phyloP scores from a whole-genome alignment of 2,888 invertebrate species.

The Plagiodera versicolora region DNA sequence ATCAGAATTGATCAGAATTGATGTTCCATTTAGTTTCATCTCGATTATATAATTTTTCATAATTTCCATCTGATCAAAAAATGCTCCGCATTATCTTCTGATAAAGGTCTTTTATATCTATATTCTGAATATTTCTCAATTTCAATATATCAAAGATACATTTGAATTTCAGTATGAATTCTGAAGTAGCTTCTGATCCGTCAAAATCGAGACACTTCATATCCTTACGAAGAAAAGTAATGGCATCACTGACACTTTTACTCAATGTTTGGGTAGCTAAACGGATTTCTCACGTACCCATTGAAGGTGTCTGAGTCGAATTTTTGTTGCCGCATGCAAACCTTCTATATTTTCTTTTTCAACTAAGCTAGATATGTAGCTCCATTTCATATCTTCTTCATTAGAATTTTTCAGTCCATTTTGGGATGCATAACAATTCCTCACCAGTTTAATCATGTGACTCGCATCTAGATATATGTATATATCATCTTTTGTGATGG shows the following conservation, averaged over 20 bases:
- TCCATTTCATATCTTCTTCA: constrained; percentile 22
- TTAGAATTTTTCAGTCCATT: constrained; percentile 14
- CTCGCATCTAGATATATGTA: constrained; percentile 24
- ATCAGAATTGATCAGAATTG: constrained; percentile 2
- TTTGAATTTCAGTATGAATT: constrained; percentile 25
- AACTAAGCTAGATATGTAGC: constrained; percentile 19
- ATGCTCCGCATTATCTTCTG: background rate
- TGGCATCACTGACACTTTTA: constrained; percentile 29
- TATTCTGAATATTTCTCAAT: constrained; percentile 23
- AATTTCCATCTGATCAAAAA: background rate
- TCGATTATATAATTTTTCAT: constrained; percentile 4
- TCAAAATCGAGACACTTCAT: constrained; percentile 16
- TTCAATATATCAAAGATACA: constrained; percentile 30
- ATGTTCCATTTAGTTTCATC: constrained; percentile 3
- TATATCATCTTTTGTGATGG: constrained; percentile 9
- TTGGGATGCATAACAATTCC: constrained; percentile 27
- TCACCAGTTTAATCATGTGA: constrained; percentile 26
- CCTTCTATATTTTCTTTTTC: constrained; percentile 25
- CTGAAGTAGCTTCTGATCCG: constrained; percentile 18
- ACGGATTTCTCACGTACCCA: constrained; percentile 27
- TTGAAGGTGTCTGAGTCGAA: constrained; percentile 26
- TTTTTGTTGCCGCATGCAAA: constrained; percentile 27
- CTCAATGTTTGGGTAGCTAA: constrained; percentile 27
- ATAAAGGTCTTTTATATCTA: constrained; percentile 27
- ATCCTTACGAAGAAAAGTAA: constrained; percentile 20